phyloP scores from a whole-genome alignment of 2,113 vertebrate genomes.

The Macrotis lagotis region DNA sequence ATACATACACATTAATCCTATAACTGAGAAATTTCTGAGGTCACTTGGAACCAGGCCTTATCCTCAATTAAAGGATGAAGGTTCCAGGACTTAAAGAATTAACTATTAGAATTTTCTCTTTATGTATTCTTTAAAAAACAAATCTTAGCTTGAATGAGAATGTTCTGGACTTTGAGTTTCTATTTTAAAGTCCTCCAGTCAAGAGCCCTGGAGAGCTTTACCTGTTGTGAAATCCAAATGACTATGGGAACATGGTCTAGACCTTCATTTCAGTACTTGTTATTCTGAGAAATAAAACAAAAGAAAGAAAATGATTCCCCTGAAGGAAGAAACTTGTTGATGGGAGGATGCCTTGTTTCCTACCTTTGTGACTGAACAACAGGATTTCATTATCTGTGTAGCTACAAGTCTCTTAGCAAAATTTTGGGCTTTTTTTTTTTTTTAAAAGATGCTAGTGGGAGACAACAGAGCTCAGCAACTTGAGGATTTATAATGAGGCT shows the following conservation, averaged over 20 bases:
- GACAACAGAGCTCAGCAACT: not conserved
- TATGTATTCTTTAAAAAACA: not conserved
- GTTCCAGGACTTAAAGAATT: slow-evolving; percentile 53
- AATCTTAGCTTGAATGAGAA: slow-evolving; percentile 9
- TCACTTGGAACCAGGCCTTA: slow-evolving; percentile 60
- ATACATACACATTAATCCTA: not conserved
- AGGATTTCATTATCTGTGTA: not conserved
- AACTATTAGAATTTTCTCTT: not conserved
- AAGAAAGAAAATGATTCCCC: not conserved
- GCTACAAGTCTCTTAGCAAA: not conserved
- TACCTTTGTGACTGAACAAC: not conserved
- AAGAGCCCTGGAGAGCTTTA: slow-evolving; percentile 3
- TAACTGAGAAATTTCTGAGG: not conserved
- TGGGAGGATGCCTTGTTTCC: not conserved
- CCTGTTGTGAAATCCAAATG: slow-evolving; percentile 3
- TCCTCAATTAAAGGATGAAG: slow-evolving; percentile 53
- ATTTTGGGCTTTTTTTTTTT: not conserved
- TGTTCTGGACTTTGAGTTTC: slow-evolving; percentile 36
- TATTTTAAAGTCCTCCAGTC: not conserved
- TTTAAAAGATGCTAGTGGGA: slow-evolving; percentile 3
- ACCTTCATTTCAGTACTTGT: slow-evolving; percentile 40
- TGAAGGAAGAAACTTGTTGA: not conserved
- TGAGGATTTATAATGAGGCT: slow-evolving; percentile 19
- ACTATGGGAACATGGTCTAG: not conserved
- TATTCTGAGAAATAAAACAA: slow-evolving; percentile 36